Conservation (phyloP, 2,888 invertebrate species). For the Dione vanillae region DNA sequence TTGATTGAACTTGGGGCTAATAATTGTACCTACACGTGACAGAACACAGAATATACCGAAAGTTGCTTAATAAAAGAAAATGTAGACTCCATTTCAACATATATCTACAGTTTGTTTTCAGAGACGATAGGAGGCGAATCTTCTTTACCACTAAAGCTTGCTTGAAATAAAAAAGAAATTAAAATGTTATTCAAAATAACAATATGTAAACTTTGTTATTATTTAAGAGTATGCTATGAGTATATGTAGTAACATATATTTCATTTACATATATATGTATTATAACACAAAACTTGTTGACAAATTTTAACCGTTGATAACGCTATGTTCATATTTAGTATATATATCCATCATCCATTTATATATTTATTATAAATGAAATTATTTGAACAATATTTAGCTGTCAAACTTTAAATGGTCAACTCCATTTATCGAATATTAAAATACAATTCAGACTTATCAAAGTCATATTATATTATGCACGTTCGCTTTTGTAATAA, state of each 20-base stretch:
- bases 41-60: background rate
- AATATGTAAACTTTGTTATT: background rate
- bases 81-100: background rate
- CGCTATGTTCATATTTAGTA: too few species aligned
- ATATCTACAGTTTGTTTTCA: background rate
- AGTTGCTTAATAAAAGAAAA: background rate
- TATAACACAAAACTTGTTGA: too few species aligned
- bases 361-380: conserved; percentile 1
- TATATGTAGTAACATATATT: background rate
- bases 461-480: conserved; percentile 26
- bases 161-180: background rate
- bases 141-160: background rate
- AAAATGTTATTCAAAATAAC: background rate
- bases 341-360: background rate
- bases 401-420: conserved; percentile 17
- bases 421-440: conserved; percentile 23
- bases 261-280: background rate
- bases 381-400: conserved; percentile 19
- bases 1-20: conserved; percentile 59
- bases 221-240: background rate
- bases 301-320: too few species aligned
- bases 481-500: conserved; percentile 31
- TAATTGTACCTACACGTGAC: conserved; percentile 26
- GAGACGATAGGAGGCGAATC: background rate
- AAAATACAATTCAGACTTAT: conserved; percentile 28